phyloP scores from a whole-genome alignment of 1,140 invertebrate species.

The Cydia fagiglandana region DNA sequence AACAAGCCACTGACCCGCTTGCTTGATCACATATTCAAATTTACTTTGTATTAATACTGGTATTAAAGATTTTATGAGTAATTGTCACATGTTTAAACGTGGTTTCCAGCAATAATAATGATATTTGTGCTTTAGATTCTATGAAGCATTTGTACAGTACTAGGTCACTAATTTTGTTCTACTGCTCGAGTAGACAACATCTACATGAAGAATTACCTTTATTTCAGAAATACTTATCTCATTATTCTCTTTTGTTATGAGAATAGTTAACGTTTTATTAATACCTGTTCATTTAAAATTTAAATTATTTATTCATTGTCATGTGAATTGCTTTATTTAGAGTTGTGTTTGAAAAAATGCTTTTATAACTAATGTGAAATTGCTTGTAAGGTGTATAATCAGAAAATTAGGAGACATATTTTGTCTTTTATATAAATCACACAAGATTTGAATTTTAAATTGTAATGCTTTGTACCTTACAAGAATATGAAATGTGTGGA shows the following conservation, averaged over 20 bases:
- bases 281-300: neutral
- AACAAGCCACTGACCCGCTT: conserved; percentile 1
- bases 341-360: neutral
- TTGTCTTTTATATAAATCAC: neutral
- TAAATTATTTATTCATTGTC: neutral
- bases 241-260: neutral
- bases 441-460: neutral
- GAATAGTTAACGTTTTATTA: too few relatives aligned
- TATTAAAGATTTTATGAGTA: neutral
- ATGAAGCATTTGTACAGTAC: neutral
- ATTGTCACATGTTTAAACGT: neutral
- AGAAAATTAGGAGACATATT: neutral
- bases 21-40: conserved; percentile 26
- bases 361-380: neutral
- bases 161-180: neutral
- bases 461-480: neutral
- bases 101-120: neutral
- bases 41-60: conserved; percentile 19
- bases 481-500: neutral
- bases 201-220: neutral
- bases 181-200: neutral
- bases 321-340: neutral
- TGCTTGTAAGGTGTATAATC: neutral
- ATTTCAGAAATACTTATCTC: neutral
- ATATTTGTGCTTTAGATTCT: neutral